These are phyloP conservation scores for Hydrocynus forskahlii DNA, from an alignment of 2,797 vertebrate genomes.

Conservation along the genomic window DNA sequence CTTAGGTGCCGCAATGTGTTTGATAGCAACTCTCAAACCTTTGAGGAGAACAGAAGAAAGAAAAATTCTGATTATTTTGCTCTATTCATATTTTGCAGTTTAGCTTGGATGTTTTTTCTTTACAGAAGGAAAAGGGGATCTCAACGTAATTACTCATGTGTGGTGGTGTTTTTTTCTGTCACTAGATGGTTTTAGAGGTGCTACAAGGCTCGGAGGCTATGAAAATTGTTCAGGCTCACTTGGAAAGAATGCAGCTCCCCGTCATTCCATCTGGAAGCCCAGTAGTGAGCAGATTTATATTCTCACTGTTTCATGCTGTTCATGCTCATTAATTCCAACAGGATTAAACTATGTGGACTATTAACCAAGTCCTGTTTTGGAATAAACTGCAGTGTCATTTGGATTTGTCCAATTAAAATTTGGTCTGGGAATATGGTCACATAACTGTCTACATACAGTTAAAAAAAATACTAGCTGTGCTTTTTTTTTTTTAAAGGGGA, in stretches of 20 bases:
- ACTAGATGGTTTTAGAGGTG: constrained; percentile 79
- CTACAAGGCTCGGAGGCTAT: constrained; percentile 67
- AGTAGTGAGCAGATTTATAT: constrained; percentile 63
- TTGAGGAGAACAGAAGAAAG: too few species aligned
- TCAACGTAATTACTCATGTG: too few species aligned
- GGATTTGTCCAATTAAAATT: background rate
- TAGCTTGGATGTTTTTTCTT: too few species aligned
- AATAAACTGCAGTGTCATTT: background rate
- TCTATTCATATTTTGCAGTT: too few species aligned
- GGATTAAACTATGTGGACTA: too few species aligned
- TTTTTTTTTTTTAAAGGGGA: too few species aligned
- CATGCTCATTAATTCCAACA: background rate
- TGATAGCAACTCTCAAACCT: too few species aligned
- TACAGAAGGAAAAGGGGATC: too few species aligned
- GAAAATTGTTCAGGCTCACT: constrained; percentile 64
- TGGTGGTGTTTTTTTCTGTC: background rate
- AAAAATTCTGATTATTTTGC: too few species aligned
- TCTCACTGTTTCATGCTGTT: background rate
- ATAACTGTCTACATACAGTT: background rate
- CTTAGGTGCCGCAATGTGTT: too few species aligned
- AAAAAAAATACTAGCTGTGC: background rate
- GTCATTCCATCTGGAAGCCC: constrained; percentile 46
- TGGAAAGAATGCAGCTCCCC: constrained; percentile 69
- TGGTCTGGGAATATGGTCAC: background rate
- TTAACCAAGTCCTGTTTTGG: background rate